These are phyloP conservation scores for Varanus komodoensis DNA, from an alignment of 2,113 vertebrate genomes.

Conservation along the genomic window DNA sequence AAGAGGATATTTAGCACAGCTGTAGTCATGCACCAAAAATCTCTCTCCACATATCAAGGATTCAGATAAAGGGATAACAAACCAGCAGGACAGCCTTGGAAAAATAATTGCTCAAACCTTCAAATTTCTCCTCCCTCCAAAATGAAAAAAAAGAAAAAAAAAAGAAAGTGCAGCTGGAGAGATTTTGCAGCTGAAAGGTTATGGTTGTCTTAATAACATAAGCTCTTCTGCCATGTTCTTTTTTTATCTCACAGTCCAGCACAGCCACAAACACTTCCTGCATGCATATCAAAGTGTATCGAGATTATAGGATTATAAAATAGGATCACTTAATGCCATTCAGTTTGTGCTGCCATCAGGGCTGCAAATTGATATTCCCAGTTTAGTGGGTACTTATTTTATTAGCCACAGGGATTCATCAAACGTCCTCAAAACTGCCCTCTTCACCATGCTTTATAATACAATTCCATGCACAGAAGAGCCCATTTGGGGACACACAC, in stretches of 20 bases:
- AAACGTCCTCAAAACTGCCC: constrained; percentile 41
- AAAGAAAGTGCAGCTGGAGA: neutral
- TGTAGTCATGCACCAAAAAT: constrained; percentile 31
- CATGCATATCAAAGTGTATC: constrained; percentile 24
- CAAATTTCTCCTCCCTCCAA: neutral
- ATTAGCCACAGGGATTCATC: constrained; percentile 57
- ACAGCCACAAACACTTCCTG: constrained; percentile 36
- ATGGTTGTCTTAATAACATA: constrained; percentile 34
- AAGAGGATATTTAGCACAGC: neutral
- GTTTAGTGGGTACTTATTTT: constrained; percentile 37
- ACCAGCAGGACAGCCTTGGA: neutral
- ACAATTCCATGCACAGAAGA: constrained; percentile 59
- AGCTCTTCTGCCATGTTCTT: neutral
- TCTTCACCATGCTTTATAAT: constrained; percentile 56
- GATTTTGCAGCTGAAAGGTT: constrained; percentile 39
- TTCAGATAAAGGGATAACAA: constrained; percentile 3
- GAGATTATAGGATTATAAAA: constrained; percentile 53
- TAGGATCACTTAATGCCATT: constrained; percentile 43
- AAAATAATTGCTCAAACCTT: constrained; percentile 5
- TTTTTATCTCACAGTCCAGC: constrained; percentile 46
- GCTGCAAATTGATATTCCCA: constrained; percentile 49
- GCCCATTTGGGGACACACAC: constrained; percentile 18
- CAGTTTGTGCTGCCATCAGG: constrained; percentile 26
- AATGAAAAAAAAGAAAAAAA: neutral
- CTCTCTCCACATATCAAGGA: fast-evolving